Percentiles rank a stretch among this genome's conserved stretches.
These are phyloP conservation scores for Micrasema minimum DNA, from an alignment of 1,140 invertebrate genomes.

Conservation along the genomic window DNA sequence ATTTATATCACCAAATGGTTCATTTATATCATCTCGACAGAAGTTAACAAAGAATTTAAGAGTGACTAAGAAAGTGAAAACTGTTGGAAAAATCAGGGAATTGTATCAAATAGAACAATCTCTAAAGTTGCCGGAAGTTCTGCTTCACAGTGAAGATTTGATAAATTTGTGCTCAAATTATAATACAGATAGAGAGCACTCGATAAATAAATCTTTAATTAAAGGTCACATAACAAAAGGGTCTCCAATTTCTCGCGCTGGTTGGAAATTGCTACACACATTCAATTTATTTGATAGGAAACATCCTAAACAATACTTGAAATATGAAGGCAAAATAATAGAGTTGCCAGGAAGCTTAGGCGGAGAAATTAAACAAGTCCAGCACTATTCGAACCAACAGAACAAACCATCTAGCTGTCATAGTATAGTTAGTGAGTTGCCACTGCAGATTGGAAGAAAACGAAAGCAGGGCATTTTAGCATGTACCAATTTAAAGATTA, in stretches of 20 bases:
- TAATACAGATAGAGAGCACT: background rate
- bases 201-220: background rate
- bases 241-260: constrained; percentile 32
- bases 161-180: constrained; percentile 3
- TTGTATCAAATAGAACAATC: constrained; percentile 13
- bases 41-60: background rate
- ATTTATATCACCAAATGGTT: background rate
- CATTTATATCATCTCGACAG: background rate
- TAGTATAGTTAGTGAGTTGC: background rate
- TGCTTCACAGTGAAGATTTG: constrained; percentile 6
- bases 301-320: constrained; percentile 34
- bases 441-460: constrained; percentile 9
- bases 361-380: constrained; percentile 20
- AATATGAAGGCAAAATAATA: constrained; percentile 20
- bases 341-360: constrained; percentile 38
- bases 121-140: constrained; percentile 2
- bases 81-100: constrained; percentile 26
- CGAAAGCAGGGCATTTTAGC: constrained; percentile 38
- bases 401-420: constrained; percentile 16
- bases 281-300: constrained; percentile 32
- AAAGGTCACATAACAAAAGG: constrained; percentile 18
- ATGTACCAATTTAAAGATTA: constrained; percentile 51
- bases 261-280: constrained; percentile 30
- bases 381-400: background rate
- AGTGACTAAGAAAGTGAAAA: constrained; percentile 10